Evolutionary conservation across 92 coral and sea anemone species (phyloP), one percentile per base, ranked within the genome.

Genomic region (Micromussa lordhowensis): DNA sequence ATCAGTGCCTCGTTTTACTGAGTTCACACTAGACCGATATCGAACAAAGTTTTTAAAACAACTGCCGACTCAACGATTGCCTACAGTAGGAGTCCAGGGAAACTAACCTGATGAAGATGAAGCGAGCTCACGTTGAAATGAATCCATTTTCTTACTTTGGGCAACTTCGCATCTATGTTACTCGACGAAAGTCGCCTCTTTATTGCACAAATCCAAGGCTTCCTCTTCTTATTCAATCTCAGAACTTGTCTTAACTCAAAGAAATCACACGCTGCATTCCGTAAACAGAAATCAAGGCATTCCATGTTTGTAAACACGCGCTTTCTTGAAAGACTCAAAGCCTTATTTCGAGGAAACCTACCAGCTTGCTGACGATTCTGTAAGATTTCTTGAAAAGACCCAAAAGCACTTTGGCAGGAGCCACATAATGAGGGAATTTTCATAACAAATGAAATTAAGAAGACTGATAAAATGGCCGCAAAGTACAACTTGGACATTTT

Each of bases 71-170:
- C 51, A 44, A 44, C 51, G 51, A 44, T 0, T 29, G 16, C 2
- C 17, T 68, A 24, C 15, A 7, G 73, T 24, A 9, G 17, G 17
- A 13, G 51, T 44, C 12, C 51, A 15, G 31, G 9, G 22, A 15
- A 19, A 73, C 81, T 53, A 49, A 78, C 81, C 81, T 78, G 22
- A 49, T 53, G 81, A 28, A 78, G 81, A 0, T 78, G 14, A 28
- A 29, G 64, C 3, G 81, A 78, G 66, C 44, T 78, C 19, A 78
- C 63, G 66, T 78, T 78, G 38, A 78, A 51, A 78, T 78, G 64
- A 49, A 49, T 0, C 81, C 81, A 78, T 38, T 53, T 53, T 21
- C 30, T 22, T 22, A 0, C 66, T 4, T 16, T 5, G 10, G 53
- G 4, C 22, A 53, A 38, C 24, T 14, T 19, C 26, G 15, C 29